Evolutionary conservation across 2,797 vertebrate species (phyloP), one percentile per base, ranked within the genome.

Genomic region (Microhierax caerulescens): DNA sequence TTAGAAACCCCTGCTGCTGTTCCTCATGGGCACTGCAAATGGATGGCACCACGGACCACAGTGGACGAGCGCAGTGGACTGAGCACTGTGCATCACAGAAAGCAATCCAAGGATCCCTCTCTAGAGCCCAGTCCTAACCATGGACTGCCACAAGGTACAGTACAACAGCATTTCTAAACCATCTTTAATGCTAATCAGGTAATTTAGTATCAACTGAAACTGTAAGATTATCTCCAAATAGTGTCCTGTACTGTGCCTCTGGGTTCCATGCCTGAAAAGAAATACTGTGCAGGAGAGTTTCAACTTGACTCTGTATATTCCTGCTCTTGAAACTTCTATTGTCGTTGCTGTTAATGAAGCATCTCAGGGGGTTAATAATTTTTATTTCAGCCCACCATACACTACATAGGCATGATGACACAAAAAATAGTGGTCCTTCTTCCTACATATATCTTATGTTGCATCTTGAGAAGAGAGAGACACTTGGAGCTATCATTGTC

Each of bases 21-120:
- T 91, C 11, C 37, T 47, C 6, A 1, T 7, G 53, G 77, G 14
- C 19, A 5, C 41, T 36, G 41, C 9, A 53, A 64, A 13, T 5
- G 3, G 3, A 17, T 0, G 19, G 15, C 36, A 51, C 10, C 56
- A 4, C 0, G 16, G 65, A 24, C 2, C 10, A 24, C 20, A 12
- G 27, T 3, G 30, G 39, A 22, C 10, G 4, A 57, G 12, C 28
- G 39, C 1, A 1, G 50, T 4, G 56, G 24, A 48, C 3, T 9
- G 10, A 25, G 4, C 30, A 8, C 16, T 2, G 11, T 5, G 15
- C 21, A 25, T 5, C 69, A 30, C 1, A 10, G 65, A 75, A 39
- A 68, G 9, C 36, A 63, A 25, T 5, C 8, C 69, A 77, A 8
- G 28, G 22, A 78, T 47, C n/a, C n/a, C 12, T 11, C 36, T 56